These are phyloP conservation scores for Apotomis turbidana DNA, from an alignment of 2,888 invertebrate species.

Conservation along the genomic window DNA sequence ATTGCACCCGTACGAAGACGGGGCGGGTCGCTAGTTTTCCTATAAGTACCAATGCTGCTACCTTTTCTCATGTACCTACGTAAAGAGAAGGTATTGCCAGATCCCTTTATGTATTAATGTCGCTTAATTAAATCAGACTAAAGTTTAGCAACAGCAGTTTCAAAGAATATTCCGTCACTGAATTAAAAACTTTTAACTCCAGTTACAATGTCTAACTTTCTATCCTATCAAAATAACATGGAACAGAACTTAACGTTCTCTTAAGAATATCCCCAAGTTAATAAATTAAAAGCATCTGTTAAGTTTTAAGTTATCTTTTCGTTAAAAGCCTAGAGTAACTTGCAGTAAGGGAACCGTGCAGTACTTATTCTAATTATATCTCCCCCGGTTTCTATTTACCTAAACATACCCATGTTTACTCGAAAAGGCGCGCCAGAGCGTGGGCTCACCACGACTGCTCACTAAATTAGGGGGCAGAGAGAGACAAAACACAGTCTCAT, in stretches of 20 bases:
- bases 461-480: slow-evolving; percentile 78
- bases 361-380: slow-evolving; percentile 81
- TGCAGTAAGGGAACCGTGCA: slow-evolving; percentile 57
- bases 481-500: slow-evolving; percentile 70
- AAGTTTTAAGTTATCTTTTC: slow-evolving; percentile 39
- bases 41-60: no score
- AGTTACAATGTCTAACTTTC: slow-evolving; percentile 24
- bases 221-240: slow-evolving; percentile 32
- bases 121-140: slow-evolving; percentile 16
- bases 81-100: no score
- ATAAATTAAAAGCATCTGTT: slow-evolving; percentile 41
- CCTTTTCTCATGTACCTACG: no score
- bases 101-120: neutral
- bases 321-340: slow-evolving; percentile 39
- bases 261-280: slow-evolving; percentile 35
- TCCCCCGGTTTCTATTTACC: slow-evolving; percentile 78
- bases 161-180: slow-evolving; percentile 16
- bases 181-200: slow-evolving; percentile 34
- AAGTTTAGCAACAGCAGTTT: slow-evolving; percentile 18
- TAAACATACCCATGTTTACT: slow-evolving; percentile 78
- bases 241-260: slow-evolving; percentile 35
- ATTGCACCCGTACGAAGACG: no score
- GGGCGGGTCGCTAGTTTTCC: no score
- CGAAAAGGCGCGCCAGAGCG: slow-evolving; percentile 77
- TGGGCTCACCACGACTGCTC: slow-evolving; percentile 69